Base-by-base conservation (phyloP, 2,113 vertebrate species). In the Gavialis gangeticus region DNA sequence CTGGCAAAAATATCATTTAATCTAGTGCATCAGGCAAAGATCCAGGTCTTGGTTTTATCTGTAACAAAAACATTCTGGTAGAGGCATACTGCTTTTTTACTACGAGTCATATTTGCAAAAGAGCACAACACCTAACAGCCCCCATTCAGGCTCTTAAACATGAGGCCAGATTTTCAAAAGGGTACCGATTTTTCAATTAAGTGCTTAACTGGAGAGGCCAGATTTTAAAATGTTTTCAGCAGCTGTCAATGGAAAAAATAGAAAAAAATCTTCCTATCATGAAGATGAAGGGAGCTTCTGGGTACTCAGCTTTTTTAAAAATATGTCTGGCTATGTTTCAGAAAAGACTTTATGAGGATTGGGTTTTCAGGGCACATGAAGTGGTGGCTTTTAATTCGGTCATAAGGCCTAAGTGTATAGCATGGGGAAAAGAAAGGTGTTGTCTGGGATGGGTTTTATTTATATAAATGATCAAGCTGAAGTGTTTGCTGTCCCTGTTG, bases 341-440 rank as follows among this genome's bases (percentile, higher is more conserved):
- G 9, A 46, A 54, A n/a, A 81, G 15, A 18, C 37, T 73, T 73
- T 11, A 58, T 84, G 62, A 78, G 6, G 21, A 54, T 25, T 85
- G 88, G 5, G 69, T 21, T 75, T 46, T 69, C 18, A 30, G 19
- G 5, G 17, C 3, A 56, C 34, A 55, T 58, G 75, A 24, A 37
- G 30, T 71, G 34, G 67, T 21, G 5, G 5, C 30, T 71, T 21
- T 69, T 22, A 37, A 71, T 21, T 22, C 13, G 5, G 21, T n/a
- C 13, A 24, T 30, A 37, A 71, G 34, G 34, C 19, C 34, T 37
- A 37, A 21, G 19, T 30, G 19, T 24, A 46, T 46, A 5, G 19
- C n/a, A 1, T 0, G 5, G 30, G 30, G 5, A 11, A 19, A 34
- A 30, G 4, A 58, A 55, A 0, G 2, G 12, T n/a, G 5, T 21